Percentiles rank a stretch among this genome's conserved stretches.
Evolutionary conservation across 2,888 invertebrate species (phyloP).

Genomic region (Nymphalis polychloros): DNA sequence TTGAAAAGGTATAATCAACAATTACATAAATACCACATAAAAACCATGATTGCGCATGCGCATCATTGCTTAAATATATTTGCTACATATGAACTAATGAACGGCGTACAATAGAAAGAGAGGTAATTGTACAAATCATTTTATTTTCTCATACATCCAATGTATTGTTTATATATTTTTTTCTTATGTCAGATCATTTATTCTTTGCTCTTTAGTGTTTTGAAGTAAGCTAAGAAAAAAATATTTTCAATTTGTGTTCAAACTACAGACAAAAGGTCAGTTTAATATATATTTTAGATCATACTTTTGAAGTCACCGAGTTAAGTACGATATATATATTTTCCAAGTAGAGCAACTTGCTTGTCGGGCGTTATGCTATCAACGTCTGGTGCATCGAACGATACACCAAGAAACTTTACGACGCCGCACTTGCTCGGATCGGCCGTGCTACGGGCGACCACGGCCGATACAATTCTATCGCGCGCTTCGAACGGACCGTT

Average conservation of each 20-base stretch:
- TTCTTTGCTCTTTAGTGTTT: too few species aligned
- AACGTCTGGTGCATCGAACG: conserved; percentile 81
- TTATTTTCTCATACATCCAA: too few species aligned
- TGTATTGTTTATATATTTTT: too few species aligned
- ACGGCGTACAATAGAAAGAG: too few species aligned
- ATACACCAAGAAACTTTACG: conserved; percentile 82
- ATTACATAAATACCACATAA: too few species aligned
- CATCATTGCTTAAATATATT: neutral
- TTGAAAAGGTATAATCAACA: too few species aligned
- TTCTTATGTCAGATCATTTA: too few species aligned
- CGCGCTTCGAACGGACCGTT: conserved; percentile 65
- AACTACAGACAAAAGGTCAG: neutral
- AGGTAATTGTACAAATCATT: too few species aligned
- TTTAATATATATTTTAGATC: neutral
- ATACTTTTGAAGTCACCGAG: neutral
- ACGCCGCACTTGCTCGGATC: conserved; percentile 77
- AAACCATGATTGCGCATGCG: neutral
- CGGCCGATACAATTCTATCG: conserved; percentile 74
- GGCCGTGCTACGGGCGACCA: conserved; percentile 70
- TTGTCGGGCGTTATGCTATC: conserved; percentile 62
- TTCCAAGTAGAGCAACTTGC: conserved; percentile 66
- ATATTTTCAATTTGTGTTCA: neutral
- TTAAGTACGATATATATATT: conserved; percentile 17
- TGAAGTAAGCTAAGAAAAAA: too few species aligned
- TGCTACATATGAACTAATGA: neutral